phyloP scores from a whole-genome alignment of 2,797 vertebrate species.

The Catharus ustulatus region DNA sequence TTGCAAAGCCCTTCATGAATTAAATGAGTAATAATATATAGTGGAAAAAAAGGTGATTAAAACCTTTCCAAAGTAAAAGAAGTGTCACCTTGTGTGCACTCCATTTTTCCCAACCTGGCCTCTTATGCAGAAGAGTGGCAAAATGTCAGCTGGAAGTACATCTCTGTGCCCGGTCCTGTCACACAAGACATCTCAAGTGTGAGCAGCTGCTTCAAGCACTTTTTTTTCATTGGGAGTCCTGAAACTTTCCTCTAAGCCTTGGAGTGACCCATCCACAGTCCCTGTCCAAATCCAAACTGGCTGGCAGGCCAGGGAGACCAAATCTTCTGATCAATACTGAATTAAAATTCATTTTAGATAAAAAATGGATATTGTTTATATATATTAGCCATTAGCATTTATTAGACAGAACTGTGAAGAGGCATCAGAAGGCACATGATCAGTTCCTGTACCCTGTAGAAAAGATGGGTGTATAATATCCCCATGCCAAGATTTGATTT shows the following conservation, averaged over 20 bases:
- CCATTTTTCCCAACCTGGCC: background rate
- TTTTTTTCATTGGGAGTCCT: background rate
- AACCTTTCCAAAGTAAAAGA: background rate
- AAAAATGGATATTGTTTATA: background rate
- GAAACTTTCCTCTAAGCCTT: background rate
- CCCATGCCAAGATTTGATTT: background rate
- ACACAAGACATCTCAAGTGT: background rate
- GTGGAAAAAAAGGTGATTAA: background rate
- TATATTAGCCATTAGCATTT: background rate
- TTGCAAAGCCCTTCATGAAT: background rate
- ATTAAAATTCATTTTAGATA: background rate
- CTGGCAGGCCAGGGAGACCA: background rate
- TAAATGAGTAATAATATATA: background rate
- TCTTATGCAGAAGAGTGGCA: background rate
- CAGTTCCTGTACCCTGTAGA: background rate
- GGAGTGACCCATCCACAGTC: background rate
- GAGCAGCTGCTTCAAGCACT: background rate
- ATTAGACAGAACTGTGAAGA: background rate
- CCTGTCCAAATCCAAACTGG: background rate
- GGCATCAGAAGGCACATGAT: background rate
- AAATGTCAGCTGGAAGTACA: conserved; percentile 1
- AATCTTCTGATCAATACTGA: background rate
- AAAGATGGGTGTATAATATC: background rate
- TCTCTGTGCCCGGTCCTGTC: background rate
- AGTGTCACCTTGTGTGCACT: background rate